Conservation (phyloP, 1,140 invertebrate species). For the Cyclargus thomasi region DNA sequence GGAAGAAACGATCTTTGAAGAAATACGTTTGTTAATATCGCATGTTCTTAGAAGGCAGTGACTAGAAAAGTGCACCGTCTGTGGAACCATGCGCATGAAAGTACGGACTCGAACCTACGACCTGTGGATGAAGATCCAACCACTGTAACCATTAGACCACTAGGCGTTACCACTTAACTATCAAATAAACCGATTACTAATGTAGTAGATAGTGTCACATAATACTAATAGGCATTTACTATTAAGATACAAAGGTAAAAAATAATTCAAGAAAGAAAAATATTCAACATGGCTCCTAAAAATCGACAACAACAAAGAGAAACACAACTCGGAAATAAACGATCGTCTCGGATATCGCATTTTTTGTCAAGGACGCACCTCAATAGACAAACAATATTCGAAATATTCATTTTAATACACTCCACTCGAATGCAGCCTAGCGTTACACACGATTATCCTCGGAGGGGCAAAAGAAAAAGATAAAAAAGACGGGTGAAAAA, state of each 20-base stretch:
- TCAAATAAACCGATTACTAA: neutral
- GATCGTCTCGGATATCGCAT: constrained; percentile 17
- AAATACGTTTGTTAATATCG: constrained; percentile 48
- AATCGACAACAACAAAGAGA: neutral
- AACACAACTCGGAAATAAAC: constrained; percentile 20
- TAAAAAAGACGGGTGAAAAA: constrained; percentile 40
- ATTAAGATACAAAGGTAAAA: too few relatives aligned
- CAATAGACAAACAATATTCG: constrained; percentile 12
- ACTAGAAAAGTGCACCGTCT: constrained; percentile 51
- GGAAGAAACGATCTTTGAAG: constrained; percentile 33
- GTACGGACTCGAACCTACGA: neutral
- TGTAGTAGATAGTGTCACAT: too few relatives aligned
- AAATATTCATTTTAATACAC: constrained; percentile 50
- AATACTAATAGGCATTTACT: too few relatives aligned
- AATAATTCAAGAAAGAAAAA: neutral
- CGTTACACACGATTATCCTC: constrained; percentile 65
- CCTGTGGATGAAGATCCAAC: neutral
- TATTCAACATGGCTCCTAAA: neutral
- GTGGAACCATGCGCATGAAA: constrained; percentile 60
- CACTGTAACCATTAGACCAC: constrained; percentile 24
- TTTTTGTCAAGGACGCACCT: neutral
- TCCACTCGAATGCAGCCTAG: constrained; percentile 50
- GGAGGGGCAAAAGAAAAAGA: constrained; percentile 37
- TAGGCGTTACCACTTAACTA: constrained; percentile 1
- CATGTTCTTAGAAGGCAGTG: constrained; percentile 70